Base-by-base conservation (phyloP, 2,888 invertebrate species). In the Drosophila yooni region DNA sequence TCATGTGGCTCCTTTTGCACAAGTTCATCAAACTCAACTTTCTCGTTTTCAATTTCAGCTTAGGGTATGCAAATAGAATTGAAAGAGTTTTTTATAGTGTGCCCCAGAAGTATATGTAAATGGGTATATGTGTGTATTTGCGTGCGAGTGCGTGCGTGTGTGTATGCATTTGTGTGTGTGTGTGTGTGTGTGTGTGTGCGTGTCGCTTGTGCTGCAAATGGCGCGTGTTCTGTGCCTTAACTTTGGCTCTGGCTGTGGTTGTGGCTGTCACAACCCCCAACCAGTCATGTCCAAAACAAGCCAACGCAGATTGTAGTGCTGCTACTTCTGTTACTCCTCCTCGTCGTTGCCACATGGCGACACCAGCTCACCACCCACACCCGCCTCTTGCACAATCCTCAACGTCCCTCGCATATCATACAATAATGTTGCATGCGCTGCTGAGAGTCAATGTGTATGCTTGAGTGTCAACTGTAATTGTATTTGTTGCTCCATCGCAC, bases 401-500 rank as follows among this genome's bases (percentile, higher is more conserved):
- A 15, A 15, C 8, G 21, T 53, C 59, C 62, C 25, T 69, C 73
- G 76, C 87, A 87, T 88, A 88, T 85, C 82, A 84, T 88, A 88
- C 81, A 81, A 84, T 84, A 84, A 86, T 81, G 84, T 82, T 85
- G 82, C 74, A 84, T 79, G 74, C 80, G 80, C 66, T 81, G 82
- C 70, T 79, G 74, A 76, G 78, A 57, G 34, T 60, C 34, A 43
- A 48, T 46, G 59, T 50, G 61, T 58, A 52, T 34, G 54, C 46
- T 40, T 43, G 51, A 54, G 77, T 79, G 78, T 85, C 85, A 80
- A 72, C 72, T 79, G 80, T 80, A 79, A 79, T 80, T 79, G 80
- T 79, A 60, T 78, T 75, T 76, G 79, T 76, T 76, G 69, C 27
- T 65, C 57, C 58, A 62, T 48, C 66, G 36, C 62, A 61, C 33